Conservation (phyloP, 2,113 vertebrate genomes). For the Microtus montanus region DNA sequence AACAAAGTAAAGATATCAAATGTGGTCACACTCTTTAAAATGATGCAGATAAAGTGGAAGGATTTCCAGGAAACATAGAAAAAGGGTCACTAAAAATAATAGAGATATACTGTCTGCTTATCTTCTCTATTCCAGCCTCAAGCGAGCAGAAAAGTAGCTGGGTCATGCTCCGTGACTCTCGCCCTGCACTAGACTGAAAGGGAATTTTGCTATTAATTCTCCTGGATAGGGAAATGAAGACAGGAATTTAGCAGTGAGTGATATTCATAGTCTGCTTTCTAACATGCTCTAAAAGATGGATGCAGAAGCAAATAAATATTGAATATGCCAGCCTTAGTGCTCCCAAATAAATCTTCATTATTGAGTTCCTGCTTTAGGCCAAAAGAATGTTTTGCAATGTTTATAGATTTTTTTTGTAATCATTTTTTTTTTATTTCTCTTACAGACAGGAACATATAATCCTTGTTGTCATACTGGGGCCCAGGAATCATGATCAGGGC, state of each 20-base stretch:
- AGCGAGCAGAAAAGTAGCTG: not conserved
- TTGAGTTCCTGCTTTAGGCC: not conserved
- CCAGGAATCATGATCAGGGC: conserved; percentile 23
- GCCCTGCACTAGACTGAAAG: not conserved
- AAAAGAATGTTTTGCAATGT: conserved; percentile 37
- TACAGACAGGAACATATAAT: conserved; percentile 38
- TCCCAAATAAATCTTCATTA: conserved; percentile 35
- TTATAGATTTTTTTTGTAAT: conserved; percentile 20
- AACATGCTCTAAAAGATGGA: conserved; percentile 15
- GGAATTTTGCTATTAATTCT: not conserved
- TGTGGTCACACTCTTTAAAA: conserved; percentile 19
- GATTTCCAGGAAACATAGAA: conserved; percentile 30
- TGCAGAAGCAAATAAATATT: conserved; percentile 39
- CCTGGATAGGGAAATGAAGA: not conserved
- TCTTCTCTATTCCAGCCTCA: not conserved
- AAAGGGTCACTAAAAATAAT: conserved; percentile 22
- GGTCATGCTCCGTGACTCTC: not conserved
- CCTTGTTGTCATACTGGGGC: not conserved
- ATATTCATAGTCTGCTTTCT: not conserved
- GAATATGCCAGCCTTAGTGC: not conserved
- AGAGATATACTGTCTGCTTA: not conserved
- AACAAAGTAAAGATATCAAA: conserved; percentile 52
- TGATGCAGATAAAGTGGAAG: conserved; percentile 33
- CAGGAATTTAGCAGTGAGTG: not conserved
- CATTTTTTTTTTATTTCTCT: conserved; percentile 47